Evolutionary conservation across 2,888 invertebrate species (phyloP).

Genomic region (Plagiodera versicolora): DNA sequence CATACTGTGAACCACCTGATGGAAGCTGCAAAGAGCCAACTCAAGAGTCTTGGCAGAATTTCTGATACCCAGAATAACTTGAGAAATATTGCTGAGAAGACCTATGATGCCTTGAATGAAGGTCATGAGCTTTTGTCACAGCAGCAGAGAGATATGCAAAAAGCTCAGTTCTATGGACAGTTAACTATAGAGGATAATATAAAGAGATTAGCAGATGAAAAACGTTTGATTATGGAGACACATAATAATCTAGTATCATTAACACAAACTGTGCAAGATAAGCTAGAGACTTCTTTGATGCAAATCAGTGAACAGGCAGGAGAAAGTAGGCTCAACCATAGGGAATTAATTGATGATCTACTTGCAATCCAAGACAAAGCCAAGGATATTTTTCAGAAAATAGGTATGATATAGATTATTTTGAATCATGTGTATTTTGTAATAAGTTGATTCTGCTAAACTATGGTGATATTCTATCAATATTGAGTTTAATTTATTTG

Average conservation of each 20-base stretch:
- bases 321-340: constrained; percentile 58
- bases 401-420: constrained; percentile 50
- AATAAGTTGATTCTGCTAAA: too few relatives aligned
- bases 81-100: constrained; percentile 44
- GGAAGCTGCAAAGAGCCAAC: constrained; percentile 53
- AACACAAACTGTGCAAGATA: constrained; percentile 59
- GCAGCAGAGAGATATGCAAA: constrained; percentile 59
- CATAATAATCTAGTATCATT: constrained; percentile 60
- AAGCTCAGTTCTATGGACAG: constrained; percentile 57
- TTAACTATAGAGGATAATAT: constrained; percentile 60
- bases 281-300: constrained; percentile 59
- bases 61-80: constrained; percentile 46
- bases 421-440: too few relatives aligned
- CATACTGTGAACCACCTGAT: constrained; percentile 66
- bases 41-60: constrained; percentile 46
- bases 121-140: constrained; percentile 40
- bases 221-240: constrained; percentile 61
- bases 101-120: constrained; percentile 42
- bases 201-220: constrained; percentile 61
- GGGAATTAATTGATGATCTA: constrained; percentile 60
- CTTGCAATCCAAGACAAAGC: constrained; percentile 59
- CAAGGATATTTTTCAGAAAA: constrained; percentile 59
- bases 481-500: constrained; percentile 25
- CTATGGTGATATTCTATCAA: too few relatives aligned
- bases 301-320: constrained; percentile 57